These are phyloP conservation scores for Oscheius onirici DNA, from an alignment of 2,888 invertebrate genomes.

Conservation along the genomic window DNA sequence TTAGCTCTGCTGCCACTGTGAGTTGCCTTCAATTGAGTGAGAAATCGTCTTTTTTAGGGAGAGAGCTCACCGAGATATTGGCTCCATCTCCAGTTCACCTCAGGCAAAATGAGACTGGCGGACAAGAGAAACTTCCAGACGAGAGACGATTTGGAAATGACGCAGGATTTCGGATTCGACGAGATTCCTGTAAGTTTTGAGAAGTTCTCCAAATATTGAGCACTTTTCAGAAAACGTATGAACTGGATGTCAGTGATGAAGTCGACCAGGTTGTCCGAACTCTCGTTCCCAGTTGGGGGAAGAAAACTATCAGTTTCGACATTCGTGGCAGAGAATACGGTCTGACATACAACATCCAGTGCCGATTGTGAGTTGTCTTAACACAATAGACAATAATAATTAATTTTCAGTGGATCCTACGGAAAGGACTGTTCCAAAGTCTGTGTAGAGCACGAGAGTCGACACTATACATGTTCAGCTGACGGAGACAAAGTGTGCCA, in stretches of 20 bases:
- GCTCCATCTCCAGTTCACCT: conserved; percentile 17
- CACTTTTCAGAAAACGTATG: background rate
- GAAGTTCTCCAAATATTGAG: no score
- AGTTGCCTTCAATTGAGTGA: no score
- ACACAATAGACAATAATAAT: background rate
- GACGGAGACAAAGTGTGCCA: conserved; percentile 13
- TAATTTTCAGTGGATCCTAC: background rate
- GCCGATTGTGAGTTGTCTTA: background rate
- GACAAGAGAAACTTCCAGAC: background rate
- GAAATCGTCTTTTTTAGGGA: no score
- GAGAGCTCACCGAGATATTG: background rate
- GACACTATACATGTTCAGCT: background rate
- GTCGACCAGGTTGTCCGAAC: background rate
- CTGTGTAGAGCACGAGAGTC: background rate
- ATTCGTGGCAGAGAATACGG: background rate
- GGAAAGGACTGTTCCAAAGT: background rate
- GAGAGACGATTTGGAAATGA: background rate
- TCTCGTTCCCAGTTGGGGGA: conserved; percentile 1
- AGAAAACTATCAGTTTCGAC: background rate
- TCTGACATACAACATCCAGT: background rate
- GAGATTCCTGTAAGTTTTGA: background rate
- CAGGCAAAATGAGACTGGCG: background rate
- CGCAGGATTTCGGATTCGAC: background rate
- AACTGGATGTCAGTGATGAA: conserved; percentile 3
- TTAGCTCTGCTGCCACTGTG: no score